These are phyloP conservation scores for Camponotus vicinus DNA, from an alignment of 1,140 invertebrate species.

Conservation along the genomic window DNA sequence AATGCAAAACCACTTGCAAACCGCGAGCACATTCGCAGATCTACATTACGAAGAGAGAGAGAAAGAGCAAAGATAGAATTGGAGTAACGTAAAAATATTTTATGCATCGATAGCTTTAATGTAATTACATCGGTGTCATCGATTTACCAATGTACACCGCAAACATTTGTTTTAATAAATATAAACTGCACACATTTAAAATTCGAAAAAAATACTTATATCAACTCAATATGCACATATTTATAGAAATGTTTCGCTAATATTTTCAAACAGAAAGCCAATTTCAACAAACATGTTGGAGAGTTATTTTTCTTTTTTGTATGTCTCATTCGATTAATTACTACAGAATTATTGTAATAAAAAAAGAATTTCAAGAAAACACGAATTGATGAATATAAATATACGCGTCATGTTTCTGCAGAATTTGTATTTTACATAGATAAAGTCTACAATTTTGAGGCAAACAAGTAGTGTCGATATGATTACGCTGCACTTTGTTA, in stretches of 20 bases:
- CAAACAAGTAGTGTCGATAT: constrained; percentile 6
- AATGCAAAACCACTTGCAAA: constrained; percentile 22
- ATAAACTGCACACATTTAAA: background rate
- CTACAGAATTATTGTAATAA: background rate
- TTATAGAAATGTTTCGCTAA: background rate
- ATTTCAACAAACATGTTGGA: too few relatives aligned
- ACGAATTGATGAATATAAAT: background rate
- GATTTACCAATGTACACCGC: background rate
- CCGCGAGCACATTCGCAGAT: background rate
- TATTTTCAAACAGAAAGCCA: background rate
- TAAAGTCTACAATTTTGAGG: background rate
- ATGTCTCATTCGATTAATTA: constrained; percentile 3
- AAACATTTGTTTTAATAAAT: background rate
- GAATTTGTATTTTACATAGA: too few relatives aligned
- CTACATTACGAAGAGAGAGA: background rate
- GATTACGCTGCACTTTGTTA: background rate
- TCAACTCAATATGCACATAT: background rate
- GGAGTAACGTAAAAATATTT: background rate
- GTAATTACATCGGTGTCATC: background rate
- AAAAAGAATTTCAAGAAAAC: background rate
- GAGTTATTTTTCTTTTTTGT: background rate
- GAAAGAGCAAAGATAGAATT: background rate
- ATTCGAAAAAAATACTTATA: background rate
- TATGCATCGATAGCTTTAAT: background rate
- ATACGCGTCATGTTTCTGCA: background rate